Evolutionary conservation across 2,113 vertebrate species (phyloP).

Genomic region (Rattus rattus): DNA sequence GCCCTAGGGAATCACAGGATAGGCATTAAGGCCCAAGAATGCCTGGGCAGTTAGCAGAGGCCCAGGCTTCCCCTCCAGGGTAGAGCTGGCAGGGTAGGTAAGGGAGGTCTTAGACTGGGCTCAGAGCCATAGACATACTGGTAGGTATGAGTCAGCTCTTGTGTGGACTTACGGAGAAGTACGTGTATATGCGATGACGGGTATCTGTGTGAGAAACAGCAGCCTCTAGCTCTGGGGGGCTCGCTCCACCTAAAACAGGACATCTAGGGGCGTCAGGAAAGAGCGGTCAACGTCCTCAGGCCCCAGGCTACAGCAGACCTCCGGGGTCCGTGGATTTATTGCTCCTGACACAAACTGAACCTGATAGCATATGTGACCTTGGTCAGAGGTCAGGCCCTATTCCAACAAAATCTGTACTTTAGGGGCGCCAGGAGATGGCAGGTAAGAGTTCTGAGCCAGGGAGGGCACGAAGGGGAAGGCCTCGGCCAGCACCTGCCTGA

Average conservation of each 20-base stretch:
- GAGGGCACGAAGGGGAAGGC: not conserved
- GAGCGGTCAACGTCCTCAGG: not conserved
- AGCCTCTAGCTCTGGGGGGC: not conserved
- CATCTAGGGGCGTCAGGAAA: not conserved
- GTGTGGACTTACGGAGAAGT: not conserved
- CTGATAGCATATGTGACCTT: not conserved
- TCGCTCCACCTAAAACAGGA: not conserved
- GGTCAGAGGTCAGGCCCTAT: accelerated
- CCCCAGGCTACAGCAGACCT: not conserved
- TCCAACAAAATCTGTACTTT: not conserved
- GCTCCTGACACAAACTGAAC: not conserved
- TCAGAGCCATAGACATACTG: not conserved
- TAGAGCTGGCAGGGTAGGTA: not conserved
- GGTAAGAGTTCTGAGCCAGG: not conserved
- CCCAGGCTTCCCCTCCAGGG: too few relatives aligned
- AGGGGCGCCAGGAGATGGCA: not conserved
- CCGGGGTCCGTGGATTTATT: too few relatives aligned
- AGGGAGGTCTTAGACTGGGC: not conserved
- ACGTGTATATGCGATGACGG: too few relatives aligned
- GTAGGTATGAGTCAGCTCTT: not conserved
- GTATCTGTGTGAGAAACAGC: not conserved
- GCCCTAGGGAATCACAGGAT: not conserved
- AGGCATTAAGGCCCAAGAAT: not conserved
- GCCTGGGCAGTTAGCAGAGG: not conserved
- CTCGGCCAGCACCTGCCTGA: accelerated